Evolutionary conservation across 2,797 vertebrate species (phyloP).

Genomic region (Melanotaenia nigrans): DNA sequence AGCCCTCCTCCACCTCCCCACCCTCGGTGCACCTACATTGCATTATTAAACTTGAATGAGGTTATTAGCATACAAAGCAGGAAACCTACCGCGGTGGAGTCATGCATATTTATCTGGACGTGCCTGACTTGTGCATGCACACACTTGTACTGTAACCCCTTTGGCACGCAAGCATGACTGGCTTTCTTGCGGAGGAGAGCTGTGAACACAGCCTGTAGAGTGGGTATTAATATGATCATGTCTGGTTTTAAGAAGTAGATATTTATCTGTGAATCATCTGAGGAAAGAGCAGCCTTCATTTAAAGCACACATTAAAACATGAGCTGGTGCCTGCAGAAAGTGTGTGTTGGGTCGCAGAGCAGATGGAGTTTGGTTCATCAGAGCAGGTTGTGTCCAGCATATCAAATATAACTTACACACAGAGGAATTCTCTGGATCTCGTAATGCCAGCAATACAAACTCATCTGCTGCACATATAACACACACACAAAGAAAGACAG

Average conservation of each 20-base stretch:
- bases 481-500: constrained; percentile 52
- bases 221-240: constrained; percentile 40
- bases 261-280: constrained; percentile 45
- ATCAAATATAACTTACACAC: constrained; percentile 67
- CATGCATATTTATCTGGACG: constrained; percentile 79
- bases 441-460: constrained; percentile 56
- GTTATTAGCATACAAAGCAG: constrained; percentile 83
- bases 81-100: constrained; percentile 66
- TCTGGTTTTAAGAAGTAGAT: constrained; percentile 29
- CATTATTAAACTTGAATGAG: constrained; percentile 81
- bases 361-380: constrained; percentile 72
- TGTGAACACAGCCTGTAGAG: constrained; percentile 30
- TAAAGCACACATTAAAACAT: constrained; percentile 23
- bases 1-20: constrained; percentile 45
- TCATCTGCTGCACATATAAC: constrained; percentile 55
- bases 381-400: constrained; percentile 65
- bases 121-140: constrained; percentile 59
- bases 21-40: constrained; percentile 54
- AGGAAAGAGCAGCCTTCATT: constrained; percentile 33
- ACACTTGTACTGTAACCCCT: constrained; percentile 61
- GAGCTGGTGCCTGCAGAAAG: constrained; percentile 26
- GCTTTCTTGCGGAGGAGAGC: constrained; percentile 39
- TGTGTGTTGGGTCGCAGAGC: constrained; percentile 51
- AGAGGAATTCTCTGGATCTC: constrained; percentile 48
- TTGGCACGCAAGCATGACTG: constrained; percentile 43